Percentiles rank a stretch among this genome's conserved stretches.
phyloP scores from a whole-genome alignment of 1,140 invertebrate species.

The Lepidostoma basale region DNA sequence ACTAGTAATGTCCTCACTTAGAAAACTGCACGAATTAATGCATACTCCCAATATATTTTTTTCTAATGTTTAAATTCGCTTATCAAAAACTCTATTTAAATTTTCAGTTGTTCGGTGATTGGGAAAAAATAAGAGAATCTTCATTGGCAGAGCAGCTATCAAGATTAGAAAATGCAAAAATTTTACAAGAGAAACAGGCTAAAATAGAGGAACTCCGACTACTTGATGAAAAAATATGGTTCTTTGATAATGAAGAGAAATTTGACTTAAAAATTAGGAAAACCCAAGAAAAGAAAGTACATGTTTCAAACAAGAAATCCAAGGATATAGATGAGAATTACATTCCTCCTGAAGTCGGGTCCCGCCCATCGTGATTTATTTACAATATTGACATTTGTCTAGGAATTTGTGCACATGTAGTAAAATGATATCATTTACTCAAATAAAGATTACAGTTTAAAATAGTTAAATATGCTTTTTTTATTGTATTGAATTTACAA shows the following conservation, averaged over 20 bases:
- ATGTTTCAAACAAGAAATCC: conserved; percentile 57
- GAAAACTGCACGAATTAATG: too few relatives aligned
- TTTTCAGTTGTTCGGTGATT: conserved; percentile 64
- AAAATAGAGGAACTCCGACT: conserved; percentile 64
- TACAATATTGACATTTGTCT: too few relatives aligned
- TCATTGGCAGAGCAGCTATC: conserved; percentile 65
- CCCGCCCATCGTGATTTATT: background rate
- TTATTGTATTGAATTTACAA: too few relatives aligned
- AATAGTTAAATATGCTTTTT: too few relatives aligned
- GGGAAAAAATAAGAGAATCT: conserved; percentile 63
- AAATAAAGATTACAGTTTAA: too few relatives aligned
- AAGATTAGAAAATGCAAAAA: conserved; percentile 60
- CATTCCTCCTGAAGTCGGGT: conserved; percentile 68
- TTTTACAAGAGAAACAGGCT: conserved; percentile 63
- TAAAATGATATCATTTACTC: too few relatives aligned
- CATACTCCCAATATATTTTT: too few relatives aligned
- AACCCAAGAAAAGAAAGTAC: conserved; percentile 58
- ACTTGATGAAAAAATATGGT: conserved; percentile 74
- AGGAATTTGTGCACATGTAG: too few relatives aligned
- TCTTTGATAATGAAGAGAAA: conserved; percentile 77
- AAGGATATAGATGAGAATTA: conserved; percentile 65
- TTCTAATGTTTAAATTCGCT: conserved; percentile 19
- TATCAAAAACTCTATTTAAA: conserved; percentile 1
- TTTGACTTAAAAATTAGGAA: conserved; percentile 74
- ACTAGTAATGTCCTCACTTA: too few relatives aligned